These are phyloP conservation scores for Otus sunia DNA, from an alignment of 2,113 vertebrate species.

Conservation along the genomic window DNA sequence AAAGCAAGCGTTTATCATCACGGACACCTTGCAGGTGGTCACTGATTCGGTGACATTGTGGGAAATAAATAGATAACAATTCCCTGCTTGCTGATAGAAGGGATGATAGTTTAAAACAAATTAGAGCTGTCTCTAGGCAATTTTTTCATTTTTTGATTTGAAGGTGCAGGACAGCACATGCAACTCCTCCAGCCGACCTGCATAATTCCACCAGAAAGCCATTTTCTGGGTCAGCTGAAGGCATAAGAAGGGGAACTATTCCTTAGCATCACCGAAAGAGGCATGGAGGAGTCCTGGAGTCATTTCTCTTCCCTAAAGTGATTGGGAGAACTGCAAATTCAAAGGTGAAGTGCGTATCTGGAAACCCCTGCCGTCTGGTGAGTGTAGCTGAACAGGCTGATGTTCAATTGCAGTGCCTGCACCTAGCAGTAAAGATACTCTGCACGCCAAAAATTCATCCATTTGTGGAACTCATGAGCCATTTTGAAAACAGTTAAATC, in stretches of 20 bases:
- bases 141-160: not conserved
- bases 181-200: not conserved
- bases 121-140: not conserved
- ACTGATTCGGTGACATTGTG: not conserved
- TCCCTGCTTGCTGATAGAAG: not conserved
- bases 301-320: not conserved
- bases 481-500: not conserved
- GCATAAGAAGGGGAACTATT: not conserved
- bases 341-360: not conserved
- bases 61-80: not conserved
- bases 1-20: not conserved
- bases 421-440: not conserved
- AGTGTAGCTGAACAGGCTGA: not conserved
- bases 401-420: not conserved
- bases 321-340: not conserved
- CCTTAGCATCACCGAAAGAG: not conserved
- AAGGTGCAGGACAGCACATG: not conserved
- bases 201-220: not conserved
- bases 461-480: not conserved
- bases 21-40: not conserved
- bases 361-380: not conserved
- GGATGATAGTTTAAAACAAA: not conserved
- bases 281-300: fast-evolving
- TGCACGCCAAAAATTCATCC: not conserved
- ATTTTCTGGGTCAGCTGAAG: not conserved